Evolutionary conservation across 2,888 invertebrate species (phyloP).

Genomic region (Pyrrhia umbra): DNA sequence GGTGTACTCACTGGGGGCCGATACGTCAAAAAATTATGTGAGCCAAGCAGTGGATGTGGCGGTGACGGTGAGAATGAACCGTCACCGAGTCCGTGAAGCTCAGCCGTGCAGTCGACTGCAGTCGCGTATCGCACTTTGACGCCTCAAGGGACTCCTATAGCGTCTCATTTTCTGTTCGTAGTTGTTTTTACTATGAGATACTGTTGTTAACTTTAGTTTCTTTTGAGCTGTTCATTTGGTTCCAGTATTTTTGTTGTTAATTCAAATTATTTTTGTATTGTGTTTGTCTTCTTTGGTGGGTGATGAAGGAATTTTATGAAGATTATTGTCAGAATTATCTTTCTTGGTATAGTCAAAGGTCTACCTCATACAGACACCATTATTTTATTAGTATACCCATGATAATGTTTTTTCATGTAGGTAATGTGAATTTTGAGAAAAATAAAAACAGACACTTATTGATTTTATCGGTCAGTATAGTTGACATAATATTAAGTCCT

Average conservation of each 20-base stretch:
- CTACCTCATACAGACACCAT: too few species aligned
- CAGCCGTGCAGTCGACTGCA: constrained; percentile 55
- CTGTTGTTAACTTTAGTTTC: constrained; percentile 1
- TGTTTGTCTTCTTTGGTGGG: too few species aligned
- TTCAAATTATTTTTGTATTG: not conserved
- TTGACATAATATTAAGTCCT: too few species aligned
- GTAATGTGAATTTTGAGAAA: too few species aligned
- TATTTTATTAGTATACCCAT: too few species aligned
- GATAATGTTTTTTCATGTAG: too few species aligned
- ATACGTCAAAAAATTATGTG: constrained; percentile 83
- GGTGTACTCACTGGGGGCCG: constrained; percentile 75
- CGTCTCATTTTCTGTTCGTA: constrained; percentile 19
- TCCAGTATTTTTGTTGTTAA: not conserved
- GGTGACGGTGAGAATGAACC: constrained; percentile 36
- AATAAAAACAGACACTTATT: too few species aligned
- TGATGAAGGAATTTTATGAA: not conserved
- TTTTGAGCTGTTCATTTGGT: too few species aligned
- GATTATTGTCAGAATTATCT: not conserved
- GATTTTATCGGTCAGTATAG: too few species aligned
- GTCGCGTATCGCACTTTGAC: constrained; percentile 28
- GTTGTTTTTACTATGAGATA: constrained; percentile 1
- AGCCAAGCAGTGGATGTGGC: constrained; percentile 60
- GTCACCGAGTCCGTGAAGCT: constrained; percentile 39
- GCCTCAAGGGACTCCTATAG: constrained; percentile 22
- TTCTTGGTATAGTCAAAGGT: too few species aligned